Evolutionary conservation across 2,797 vertebrate species (phyloP).

Genomic region (Myiotriccus ornatus): DNA sequence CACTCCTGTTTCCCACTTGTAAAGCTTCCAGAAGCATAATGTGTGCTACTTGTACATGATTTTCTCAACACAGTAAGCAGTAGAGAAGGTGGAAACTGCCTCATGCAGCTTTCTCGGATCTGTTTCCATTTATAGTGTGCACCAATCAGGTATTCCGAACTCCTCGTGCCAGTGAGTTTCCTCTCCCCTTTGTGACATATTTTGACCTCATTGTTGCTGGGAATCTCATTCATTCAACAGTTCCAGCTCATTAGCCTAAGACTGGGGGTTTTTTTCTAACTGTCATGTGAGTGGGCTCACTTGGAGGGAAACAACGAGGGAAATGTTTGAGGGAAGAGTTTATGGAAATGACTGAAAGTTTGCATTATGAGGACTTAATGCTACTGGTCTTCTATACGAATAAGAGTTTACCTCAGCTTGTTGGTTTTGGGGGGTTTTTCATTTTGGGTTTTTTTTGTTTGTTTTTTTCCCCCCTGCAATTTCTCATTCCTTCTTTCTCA

Average conservation of each 20-base stretch:
- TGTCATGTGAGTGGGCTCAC: not conserved
- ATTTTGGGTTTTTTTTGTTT: too few relatives aligned
- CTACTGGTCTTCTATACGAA: not conserved
- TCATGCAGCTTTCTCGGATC: not conserved
- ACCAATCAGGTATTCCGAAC: not conserved
- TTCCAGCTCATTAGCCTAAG: not conserved
- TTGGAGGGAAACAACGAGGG: not conserved
- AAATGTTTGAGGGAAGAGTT: not conserved
- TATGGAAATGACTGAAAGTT: not conserved
- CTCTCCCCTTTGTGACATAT: not conserved
- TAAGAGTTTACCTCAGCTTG: not conserved
- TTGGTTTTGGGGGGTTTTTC: too few relatives aligned
- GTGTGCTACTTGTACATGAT: not conserved
- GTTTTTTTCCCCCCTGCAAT: not conserved
- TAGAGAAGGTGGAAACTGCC: not conserved
- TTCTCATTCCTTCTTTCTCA: not conserved
- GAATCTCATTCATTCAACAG: not conserved
- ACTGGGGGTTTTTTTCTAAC: not conserved
- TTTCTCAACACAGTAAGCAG: not conserved
- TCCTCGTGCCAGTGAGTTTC: not conserved
- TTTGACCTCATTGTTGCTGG: not conserved
- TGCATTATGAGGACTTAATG: not conserved
- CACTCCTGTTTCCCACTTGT: not conserved
- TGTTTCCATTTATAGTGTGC: not conserved
- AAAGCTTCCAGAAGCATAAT: not conserved